These are phyloP conservation scores for Chiloscyllium plagiosum DNA, from an alignment of 2,113 vertebrate genomes.

Conservation along the genomic window DNA sequence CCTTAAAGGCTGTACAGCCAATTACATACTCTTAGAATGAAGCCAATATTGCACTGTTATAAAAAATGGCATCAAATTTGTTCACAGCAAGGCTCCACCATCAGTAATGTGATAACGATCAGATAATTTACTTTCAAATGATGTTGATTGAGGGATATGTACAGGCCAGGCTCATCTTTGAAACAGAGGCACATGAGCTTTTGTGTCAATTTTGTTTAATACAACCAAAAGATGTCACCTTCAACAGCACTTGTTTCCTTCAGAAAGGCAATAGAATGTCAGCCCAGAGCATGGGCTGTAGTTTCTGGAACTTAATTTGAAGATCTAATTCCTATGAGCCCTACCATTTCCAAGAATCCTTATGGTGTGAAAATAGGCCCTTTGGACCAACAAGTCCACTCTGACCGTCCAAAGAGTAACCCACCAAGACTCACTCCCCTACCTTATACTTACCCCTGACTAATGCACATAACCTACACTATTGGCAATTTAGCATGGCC, in stretches of 20 bases:
- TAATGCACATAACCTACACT: no score
- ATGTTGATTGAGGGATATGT: background rate
- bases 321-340: background rate
- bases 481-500: no score
- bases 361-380: no score
- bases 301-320: background rate
- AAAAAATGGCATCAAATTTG: background rate
- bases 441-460: no score
- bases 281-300: background rate
- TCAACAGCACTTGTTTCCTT: background rate
- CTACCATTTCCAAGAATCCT: no score
- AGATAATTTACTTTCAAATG: background rate
- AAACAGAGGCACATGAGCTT: background rate
- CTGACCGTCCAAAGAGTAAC: no score
- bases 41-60: background rate
- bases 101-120: background rate
- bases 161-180: background rate
- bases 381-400: no score
- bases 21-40: background rate
- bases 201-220: background rate
- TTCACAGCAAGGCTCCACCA: background rate
- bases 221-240: background rate
- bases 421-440: no score
- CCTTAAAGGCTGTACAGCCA: background rate
- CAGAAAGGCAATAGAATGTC: background rate